Conservation (phyloP, 2,888 invertebrate species). For the Hesperia comma region DNA sequence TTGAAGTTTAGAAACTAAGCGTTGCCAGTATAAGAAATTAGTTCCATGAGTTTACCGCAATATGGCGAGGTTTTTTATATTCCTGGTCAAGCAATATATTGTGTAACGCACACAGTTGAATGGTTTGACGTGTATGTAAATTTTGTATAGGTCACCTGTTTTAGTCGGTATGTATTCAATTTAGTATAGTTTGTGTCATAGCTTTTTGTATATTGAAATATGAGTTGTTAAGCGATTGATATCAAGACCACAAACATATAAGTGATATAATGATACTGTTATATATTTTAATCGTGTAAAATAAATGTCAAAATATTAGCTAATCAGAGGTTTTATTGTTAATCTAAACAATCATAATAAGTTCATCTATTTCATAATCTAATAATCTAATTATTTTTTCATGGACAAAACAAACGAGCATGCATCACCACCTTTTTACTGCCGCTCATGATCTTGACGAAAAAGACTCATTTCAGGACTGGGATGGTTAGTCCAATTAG, state of each 20-base stretch:
- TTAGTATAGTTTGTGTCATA: conserved; percentile 42
- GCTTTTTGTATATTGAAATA: conserved; percentile 61
- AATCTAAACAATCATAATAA: neutral
- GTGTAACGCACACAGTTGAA: neutral
- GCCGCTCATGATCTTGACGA: too few relatives aligned
- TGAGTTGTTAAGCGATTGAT: conserved; percentile 37
- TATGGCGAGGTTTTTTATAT: too few relatives aligned
- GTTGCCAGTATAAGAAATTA: too few relatives aligned
- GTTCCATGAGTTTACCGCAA: too few relatives aligned
- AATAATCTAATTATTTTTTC: too few relatives aligned
- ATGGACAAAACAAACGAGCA: too few relatives aligned
- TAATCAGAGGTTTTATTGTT: conserved; percentile 54
- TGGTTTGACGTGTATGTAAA: conserved; percentile 63
- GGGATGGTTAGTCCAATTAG: too few relatives aligned
- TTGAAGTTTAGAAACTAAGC: too few relatives aligned
- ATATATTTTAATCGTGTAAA: conserved; percentile 72
- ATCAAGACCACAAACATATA: conserved; percentile 57
- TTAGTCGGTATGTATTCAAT: conserved; percentile 43
- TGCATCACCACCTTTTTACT: too few relatives aligned
- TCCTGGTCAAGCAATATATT: too few relatives aligned
- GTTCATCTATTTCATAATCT: too few relatives aligned
- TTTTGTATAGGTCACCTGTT: conserved; percentile 71
- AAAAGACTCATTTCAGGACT: too few relatives aligned
- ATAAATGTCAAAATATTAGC: conserved; percentile 69
- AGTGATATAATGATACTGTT: conserved; percentile 63